Conservation (phyloP, 2,797 vertebrate genomes). For the Novumbra hubbsi region DNA sequence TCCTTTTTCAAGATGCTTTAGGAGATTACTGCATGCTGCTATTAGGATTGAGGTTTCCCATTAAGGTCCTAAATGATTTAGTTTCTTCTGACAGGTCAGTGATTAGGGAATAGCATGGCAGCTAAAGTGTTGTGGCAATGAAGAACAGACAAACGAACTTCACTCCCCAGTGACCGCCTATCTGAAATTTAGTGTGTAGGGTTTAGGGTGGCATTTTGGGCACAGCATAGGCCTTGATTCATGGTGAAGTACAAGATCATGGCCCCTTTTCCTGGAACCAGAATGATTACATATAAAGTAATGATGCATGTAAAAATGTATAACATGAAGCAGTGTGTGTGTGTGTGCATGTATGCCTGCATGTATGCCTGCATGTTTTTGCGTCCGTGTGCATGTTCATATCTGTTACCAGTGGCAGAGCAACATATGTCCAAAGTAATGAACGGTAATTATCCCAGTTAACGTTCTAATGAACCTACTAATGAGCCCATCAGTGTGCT, state of each 20-base stretch:
- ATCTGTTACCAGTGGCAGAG: not conserved
- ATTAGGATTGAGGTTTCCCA: not conserved
- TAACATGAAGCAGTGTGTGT: slow-evolving; percentile 1
- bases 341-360: slow-evolving; percentile 3
- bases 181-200: not conserved
- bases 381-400: not conserved
- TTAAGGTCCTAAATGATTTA: not conserved
- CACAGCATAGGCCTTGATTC: not conserved
- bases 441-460: slow-evolving; percentile 19
- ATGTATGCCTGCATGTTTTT: not conserved
- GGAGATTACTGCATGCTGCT: not conserved
- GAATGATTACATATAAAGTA: not conserved
- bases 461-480: slow-evolving; percentile 25
- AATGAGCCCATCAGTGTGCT: slow-evolving; percentile 30
- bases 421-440: not conserved
- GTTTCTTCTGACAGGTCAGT: not conserved
- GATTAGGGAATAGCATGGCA: not conserved
- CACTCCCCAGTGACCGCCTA: not conserved
- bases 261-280: not conserved
- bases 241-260: not conserved
- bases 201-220: not conserved
- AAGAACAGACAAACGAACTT: not conserved
- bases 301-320: not conserved
- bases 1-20: not conserved
- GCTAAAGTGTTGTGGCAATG: not conserved